Evolutionary conservation across 2,797 vertebrate genomes (phyloP).

Genomic region (Chromobotia macracanthus): DNA sequence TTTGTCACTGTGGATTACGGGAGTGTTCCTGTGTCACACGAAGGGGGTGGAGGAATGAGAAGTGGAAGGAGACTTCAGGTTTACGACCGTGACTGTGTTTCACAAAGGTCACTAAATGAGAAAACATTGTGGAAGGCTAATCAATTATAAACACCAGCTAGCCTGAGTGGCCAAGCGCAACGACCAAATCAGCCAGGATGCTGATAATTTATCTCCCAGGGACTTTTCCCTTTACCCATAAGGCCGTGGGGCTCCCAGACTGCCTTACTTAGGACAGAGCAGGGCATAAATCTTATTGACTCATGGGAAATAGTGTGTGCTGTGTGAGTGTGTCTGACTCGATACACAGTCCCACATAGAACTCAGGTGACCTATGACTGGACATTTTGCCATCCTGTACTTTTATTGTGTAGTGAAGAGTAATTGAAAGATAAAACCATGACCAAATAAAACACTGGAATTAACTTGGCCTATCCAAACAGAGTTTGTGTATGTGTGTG

Average conservation of each 20-base stretch:
- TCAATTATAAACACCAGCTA: conserved; percentile 64
- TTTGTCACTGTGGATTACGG: conserved; percentile 29
- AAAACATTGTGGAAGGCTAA: conserved; percentile 64
- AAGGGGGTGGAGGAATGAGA: not conserved
- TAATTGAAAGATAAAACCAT: conserved; percentile 51
- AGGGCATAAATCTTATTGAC: conserved; percentile 57
- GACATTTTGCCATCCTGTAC: conserved; percentile 43
- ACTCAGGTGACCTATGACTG: conserved; percentile 45
- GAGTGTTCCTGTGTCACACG: conserved; percentile 21
- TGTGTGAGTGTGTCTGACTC: conserved; percentile 30
- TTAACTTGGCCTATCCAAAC: conserved; percentile 14
- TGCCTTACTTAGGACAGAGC: conserved; percentile 42
- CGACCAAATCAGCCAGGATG: conserved; percentile 56
- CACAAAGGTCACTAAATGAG: conserved; percentile 62
- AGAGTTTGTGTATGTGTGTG: not conserved
- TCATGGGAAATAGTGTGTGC: conserved; percentile 48
- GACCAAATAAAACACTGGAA: conserved; percentile 37
- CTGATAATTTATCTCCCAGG: conserved; percentile 62
- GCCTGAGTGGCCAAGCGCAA: conserved; percentile 60
- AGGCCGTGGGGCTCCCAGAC: conserved; percentile 53
- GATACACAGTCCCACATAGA: conserved; percentile 40
- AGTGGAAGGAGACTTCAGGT: conserved; percentile 30
- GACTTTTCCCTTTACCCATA: conserved; percentile 61
- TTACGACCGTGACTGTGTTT: conserved; percentile 57
- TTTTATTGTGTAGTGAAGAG: conserved; percentile 51